Percentiles rank a stretch among this genome's conserved stretches.
Evolutionary conservation across 2,888 invertebrate genomes (phyloP).

Genomic region (Agrotis clavis): DNA sequence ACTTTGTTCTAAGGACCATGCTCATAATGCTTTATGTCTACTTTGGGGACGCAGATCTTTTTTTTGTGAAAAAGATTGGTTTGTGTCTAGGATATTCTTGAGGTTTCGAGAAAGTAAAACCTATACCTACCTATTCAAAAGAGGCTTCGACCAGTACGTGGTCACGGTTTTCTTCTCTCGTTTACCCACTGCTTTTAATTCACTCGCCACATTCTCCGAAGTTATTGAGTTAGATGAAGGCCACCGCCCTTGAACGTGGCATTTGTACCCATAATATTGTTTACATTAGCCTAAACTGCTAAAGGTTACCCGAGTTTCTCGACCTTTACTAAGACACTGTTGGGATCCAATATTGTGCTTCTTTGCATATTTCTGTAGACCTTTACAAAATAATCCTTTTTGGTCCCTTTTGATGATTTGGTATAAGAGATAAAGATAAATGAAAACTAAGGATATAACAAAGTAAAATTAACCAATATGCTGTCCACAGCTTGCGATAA

Average conservation of each 20-base stretch:
- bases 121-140: no score
- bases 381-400: conserved; percentile 7
- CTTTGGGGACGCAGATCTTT: no score
- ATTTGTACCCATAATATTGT: conserved; percentile 16
- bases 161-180: no score
- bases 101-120: no score
- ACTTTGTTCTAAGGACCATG: no score
- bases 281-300: conserved; percentile 16
- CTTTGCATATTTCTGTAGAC: conserved; percentile 21
- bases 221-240: conserved; percentile 10
- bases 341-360: conserved; percentile 29
- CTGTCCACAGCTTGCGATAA: conserved; percentile 2
- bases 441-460: no score
- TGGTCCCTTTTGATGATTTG: not conserved
- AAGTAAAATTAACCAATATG: not conserved
- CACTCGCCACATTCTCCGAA: not conserved
- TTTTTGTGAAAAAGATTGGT: no score
- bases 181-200: no score
- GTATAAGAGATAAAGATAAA: not conserved
- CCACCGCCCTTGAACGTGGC: conserved; percentile 3
- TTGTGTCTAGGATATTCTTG: no score
- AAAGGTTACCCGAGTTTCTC: conserved; percentile 20
- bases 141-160: no score
- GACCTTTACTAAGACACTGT: conserved; percentile 5
- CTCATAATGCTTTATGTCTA: no score